Percentiles rank a stretch among this genome's conserved stretches.
Evolutionary conservation across 1,140 invertebrate species (phyloP).

Genomic region (Acromyrmex heyeri): DNA sequence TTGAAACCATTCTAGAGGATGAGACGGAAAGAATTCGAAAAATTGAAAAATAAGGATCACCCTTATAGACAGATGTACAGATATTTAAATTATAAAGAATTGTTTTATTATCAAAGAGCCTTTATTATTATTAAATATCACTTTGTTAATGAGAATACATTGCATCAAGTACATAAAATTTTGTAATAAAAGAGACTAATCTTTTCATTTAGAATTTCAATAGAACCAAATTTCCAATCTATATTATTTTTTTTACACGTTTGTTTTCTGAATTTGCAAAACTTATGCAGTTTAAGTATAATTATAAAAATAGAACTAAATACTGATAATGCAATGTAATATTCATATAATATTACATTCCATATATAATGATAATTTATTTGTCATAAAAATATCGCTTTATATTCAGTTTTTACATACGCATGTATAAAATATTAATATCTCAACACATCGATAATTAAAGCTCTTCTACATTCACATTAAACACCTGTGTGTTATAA

Average conservation of each 20-base stretch:
- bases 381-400: conserved; percentile 28
- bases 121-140: conserved; percentile 54
- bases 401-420: conserved; percentile 21
- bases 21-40: too few species aligned
- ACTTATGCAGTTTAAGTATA: conserved; percentile 49
- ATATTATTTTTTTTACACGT: conserved; percentile 9
- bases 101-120: conserved; percentile 51
- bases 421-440: conserved; percentile 29
- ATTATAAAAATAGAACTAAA: conserved; percentile 52
- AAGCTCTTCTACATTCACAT: conserved; percentile 1
- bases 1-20: too few species aligned
- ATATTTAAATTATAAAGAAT: conserved; percentile 59
- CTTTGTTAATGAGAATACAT: conserved; percentile 42
- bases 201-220: conserved; percentile 9
- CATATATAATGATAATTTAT: conserved; percentile 41
- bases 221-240: conserved; percentile 20
- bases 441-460: conserved; percentile 31
- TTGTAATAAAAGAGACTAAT: conserved; percentile 54
- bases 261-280: background rate
- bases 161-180: conserved; percentile 34
- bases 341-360: conserved; percentile 61
- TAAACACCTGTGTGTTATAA: conserved; percentile 29
- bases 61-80: conserved; percentile 16
- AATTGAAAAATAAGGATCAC: too few species aligned
- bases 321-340: conserved; percentile 44